Evolutionary conservation across 2,113 vertebrate genomes (phyloP), one percentile per base, ranked within the genome.

Genomic region (Tonatia bakeri): DNA sequence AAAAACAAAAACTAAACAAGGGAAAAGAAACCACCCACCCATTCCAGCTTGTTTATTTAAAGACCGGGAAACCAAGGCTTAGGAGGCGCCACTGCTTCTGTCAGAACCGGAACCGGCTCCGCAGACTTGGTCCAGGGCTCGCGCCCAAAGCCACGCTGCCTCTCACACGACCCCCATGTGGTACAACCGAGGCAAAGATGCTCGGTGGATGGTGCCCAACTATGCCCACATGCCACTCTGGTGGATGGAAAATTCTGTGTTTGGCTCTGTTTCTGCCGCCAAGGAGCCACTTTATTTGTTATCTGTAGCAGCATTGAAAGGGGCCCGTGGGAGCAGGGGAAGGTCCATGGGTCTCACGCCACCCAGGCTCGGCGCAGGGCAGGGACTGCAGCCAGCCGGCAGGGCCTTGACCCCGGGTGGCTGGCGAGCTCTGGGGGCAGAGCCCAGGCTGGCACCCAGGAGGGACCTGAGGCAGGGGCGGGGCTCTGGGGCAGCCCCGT

Each of bases 401-500:
- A 12, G n/a, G 47, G 36, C 19, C 15, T 28, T 33, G 33, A n/a
- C 59, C 14, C 45, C n/a, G 33, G 13, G 67, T 45, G n/a, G 26
- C 12, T 8, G 64, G 67, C 14, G 36, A 75, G 76, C 17, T 16
- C 20, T 45, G 43, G 6, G 79, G 26, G 59, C 36, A 36, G 40
- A 56, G 50, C 15, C 11, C 36, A 14, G 20, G 1, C 0, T 11
- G 26, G 31, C 45, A 4, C 84, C 17, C 0, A 31, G 59, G 82
- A 0, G 4, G 7, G 75, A 28, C 45, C 43, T 15, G 22, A 38
- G 16, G 1, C 28, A 14, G 79, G n/a, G 50, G 7, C 19, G 19
- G 11, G 3, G 7, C 7, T n/a, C 61, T 3, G 6, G 20, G 0
- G 5, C 6, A 12, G 26, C 33, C 19, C 1, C 1, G 6, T 26